Evolutionary conservation across 2,113 vertebrate species (phyloP).

Genomic region (Coptodon bakossiorum): DNA sequence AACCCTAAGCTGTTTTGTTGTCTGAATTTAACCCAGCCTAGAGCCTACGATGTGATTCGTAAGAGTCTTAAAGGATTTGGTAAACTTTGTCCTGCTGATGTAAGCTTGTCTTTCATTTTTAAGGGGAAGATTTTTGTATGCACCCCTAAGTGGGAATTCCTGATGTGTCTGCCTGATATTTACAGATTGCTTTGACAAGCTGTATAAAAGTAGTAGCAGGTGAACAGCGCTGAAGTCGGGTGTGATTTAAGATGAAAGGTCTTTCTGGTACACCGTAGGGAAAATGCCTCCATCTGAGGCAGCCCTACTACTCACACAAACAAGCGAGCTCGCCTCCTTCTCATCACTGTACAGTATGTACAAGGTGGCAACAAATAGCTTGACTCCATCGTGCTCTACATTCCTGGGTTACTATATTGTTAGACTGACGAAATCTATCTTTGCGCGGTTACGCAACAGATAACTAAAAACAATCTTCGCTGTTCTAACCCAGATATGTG

Average conservation of each 20-base stretch:
- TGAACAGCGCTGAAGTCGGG: not conserved
- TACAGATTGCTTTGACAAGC: not conserved
- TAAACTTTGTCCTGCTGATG: not conserved
- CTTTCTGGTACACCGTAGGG: not conserved
- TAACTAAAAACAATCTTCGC: constrained; percentile 38
- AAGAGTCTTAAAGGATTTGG: not conserved
- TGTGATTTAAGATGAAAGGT: not conserved
- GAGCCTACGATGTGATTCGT: not conserved
- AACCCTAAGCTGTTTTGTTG: not conserved
- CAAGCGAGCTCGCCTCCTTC: not conserved
- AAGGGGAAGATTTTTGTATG: not conserved
- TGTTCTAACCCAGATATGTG: constrained; percentile 17
- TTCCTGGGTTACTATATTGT: constrained; percentile 9
- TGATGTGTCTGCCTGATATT: not conserved
- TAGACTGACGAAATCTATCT: constrained; percentile 21
- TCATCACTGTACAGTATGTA: not conserved
- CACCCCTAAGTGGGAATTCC: not conserved
- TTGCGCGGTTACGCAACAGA: constrained; percentile 41
- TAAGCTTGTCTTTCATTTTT: not conserved
- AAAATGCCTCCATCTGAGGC: not conserved
- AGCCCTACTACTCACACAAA: not conserved
- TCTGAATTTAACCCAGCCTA: not conserved
- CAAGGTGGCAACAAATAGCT: not conserved
- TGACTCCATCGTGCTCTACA: not conserved
- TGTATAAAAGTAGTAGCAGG: not conserved